Base-by-base conservation (phyloP, 2,797 vertebrate genomes). In the Adelosebastes latens region DNA sequence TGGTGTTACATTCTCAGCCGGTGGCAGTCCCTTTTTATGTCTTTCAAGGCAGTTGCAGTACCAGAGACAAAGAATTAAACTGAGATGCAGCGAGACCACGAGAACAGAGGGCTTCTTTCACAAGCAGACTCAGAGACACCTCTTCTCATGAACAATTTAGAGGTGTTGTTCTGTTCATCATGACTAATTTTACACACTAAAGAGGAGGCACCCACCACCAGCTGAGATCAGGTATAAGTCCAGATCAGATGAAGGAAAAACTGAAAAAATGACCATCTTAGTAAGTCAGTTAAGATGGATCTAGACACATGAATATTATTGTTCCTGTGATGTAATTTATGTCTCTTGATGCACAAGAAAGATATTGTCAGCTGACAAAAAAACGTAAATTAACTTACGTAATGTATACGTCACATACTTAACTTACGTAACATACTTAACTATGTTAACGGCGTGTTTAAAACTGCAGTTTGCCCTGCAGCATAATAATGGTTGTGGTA, bases 1-100 rank as follows among this genome's bases (percentile, higher is more conserved):
- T 34, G 60, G 78, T 42, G 83, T 84, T 79, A 16, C 49, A 75
- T 69, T 72, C 53, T 66, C 65, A 74, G 83, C 55, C 24, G 31
- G 42, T 29, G 49, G 76, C 58, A 4, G 14, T 61, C 27, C 31
- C 31, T 53, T 60, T 74, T 77, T 59, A 42, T 75, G 86, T 92
- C 75, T 70, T 89, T 88, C 71, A 81, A 81, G 76, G 76, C 67
- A 4, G 24, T 49, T 3, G 25, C 39, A 3, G 49, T 2, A 22
- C 34, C 61, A n/a, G 16, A 62, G 73, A 70, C 77, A 56, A 62
- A 85, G 69, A 76, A 49, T 52, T n/a, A 10, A 69, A 68, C 11
- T 11, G 55, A 79, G 71, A 75, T 18, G 18, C 2, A 2, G 25
- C 5, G 9, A 61, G 20, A 55, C 49, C 36, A 46, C 2, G 3